phyloP scores from a whole-genome alignment of 1,140 invertebrate species.

The Drosophila busckii region DNA sequence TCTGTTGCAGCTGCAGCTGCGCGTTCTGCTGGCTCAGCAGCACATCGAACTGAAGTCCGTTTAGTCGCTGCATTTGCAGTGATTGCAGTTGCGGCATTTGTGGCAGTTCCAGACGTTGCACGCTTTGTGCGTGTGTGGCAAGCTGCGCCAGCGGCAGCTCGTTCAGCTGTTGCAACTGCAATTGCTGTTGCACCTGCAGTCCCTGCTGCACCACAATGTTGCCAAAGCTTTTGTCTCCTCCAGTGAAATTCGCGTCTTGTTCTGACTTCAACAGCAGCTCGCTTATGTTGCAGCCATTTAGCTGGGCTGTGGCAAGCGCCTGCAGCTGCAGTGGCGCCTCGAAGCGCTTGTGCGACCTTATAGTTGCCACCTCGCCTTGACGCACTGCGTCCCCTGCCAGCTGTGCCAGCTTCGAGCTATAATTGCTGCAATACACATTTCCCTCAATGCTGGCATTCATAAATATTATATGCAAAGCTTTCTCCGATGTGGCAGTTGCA shows the following conservation, averaged over 20 bases:
- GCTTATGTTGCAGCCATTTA: slow-evolving; percentile 33
- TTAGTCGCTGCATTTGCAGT: slow-evolving; percentile 50
- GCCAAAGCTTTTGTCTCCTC: slow-evolving; percentile 19
- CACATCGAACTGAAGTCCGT: slow-evolving; percentile 52
- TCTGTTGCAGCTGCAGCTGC: slow-evolving; percentile 44
- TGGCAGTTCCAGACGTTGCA: slow-evolving; percentile 43
- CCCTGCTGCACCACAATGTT: slow-evolving; percentile 25
- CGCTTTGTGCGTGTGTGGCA: slow-evolving; percentile 39
- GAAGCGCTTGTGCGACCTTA: slow-evolving; percentile 55
- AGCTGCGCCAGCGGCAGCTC: slow-evolving; percentile 25
- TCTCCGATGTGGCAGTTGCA: background rate
- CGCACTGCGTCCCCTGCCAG: slow-evolving; percentile 45
- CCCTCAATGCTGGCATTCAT: slow-evolving; percentile 49
- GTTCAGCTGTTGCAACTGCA: slow-evolving; percentile 37
- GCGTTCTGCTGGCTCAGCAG: slow-evolving; percentile 35
- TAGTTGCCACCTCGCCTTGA: slow-evolving; percentile 37
- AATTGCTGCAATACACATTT: slow-evolving; percentile 38
- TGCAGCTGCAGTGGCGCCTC: slow-evolving; percentile 32
- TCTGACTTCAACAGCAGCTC: slow-evolving; percentile 40
- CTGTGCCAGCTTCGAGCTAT: slow-evolving; percentile 36
- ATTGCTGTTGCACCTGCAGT: slow-evolving; percentile 4
- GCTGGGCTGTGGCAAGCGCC: slow-evolving; percentile 1
- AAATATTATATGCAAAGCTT: slow-evolving; percentile 57
- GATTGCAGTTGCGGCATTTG: slow-evolving; percentile 18
- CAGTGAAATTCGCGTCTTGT: slow-evolving; percentile 18